Percentiles rank a stretch among this genome's conserved stretches.
Conservation (phyloP, 2,113 vertebrate genomes). For the Ictalurus furcatus region DNA sequence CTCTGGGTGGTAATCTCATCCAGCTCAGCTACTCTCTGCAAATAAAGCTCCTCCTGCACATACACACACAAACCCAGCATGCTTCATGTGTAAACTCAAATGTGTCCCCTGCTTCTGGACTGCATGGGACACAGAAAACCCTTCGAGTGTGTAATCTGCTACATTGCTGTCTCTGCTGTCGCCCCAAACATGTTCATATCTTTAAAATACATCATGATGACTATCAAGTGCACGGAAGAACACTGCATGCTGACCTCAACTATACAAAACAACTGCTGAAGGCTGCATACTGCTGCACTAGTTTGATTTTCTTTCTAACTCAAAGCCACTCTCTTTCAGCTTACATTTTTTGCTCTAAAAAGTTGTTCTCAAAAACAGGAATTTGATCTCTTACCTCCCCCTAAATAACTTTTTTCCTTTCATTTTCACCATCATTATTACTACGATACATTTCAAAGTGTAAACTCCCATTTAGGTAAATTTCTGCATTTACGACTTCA, state of each 20-base stretch:
- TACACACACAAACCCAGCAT: background rate
- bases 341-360: background rate
- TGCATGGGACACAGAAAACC: background rate
- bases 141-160: background rate
- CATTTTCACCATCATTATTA: background rate
- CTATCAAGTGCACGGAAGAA: background rate
- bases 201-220: background rate
- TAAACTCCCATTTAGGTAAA: background rate
- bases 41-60: constrained; percentile 88
- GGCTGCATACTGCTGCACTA: background rate
- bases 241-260: background rate
- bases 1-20: constrained; percentile 87
- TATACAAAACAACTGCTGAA: background rate
- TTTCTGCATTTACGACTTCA: background rate
- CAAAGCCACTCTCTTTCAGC: background rate
- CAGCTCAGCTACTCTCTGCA: constrained; percentile 88
- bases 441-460: background rate
- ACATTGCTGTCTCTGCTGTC: background rate
- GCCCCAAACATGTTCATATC: background rate
- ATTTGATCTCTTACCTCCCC: background rate
- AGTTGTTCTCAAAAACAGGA: background rate
- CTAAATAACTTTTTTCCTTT: background rate
- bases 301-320: background rate
- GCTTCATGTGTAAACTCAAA: background rate
- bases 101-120: background rate